Base-by-base conservation (phyloP, 1,140 invertebrate genomes). In the Brachionus calyciflorus region DNA sequence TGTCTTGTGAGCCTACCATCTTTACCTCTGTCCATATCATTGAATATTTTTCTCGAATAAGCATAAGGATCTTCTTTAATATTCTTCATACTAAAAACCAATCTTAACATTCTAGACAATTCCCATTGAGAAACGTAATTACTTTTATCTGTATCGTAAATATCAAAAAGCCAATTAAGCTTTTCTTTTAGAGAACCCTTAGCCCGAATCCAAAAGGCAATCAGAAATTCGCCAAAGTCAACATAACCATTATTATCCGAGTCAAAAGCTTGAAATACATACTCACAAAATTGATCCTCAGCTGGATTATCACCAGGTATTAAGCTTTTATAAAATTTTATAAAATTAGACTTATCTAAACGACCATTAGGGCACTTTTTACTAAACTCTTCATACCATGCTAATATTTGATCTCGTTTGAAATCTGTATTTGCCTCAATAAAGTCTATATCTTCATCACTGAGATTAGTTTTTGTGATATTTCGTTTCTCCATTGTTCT, bases 391-490 rank as follows among this genome's bases (percentile, higher is more conserved):
- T 63, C n/a, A 14, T 65, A 21, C 76, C 76, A 77, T 63, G 41
- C 55, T 2, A 63, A 1, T 19, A 77, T 48, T 37, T 63, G 40
- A 17, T 65, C 40, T 30, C 53, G 14, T 0, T 37, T 44, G 41
- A 76, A 76, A 3, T 76, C 53, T 9, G 73, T 76, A 30, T 55
- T 76, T 10, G 49, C 73, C 12, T 12, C 4, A 10, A 76, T 55
- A 63, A 76, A 76, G 4, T 81, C 78, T 51, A 85, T 78, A 73
- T 86, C 84, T 65, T 86, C 84, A 24, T 80, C 78, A 28, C 77
- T 51, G 48, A 81, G 19, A 12, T 51, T 30, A 10, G 37, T 24
- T 44, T 44, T 60, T 40, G 3, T 33, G 19, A 7, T 17, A 60
- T 37, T 28, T 60, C 55, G 55, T 37, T 17, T 37, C 33, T n/a